Percentiles rank a stretch among this genome's conserved stretches.
These are phyloP conservation scores for Jaculus jaculus DNA, from an alignment of 2,113 vertebrate species.

Conservation along the genomic window DNA sequence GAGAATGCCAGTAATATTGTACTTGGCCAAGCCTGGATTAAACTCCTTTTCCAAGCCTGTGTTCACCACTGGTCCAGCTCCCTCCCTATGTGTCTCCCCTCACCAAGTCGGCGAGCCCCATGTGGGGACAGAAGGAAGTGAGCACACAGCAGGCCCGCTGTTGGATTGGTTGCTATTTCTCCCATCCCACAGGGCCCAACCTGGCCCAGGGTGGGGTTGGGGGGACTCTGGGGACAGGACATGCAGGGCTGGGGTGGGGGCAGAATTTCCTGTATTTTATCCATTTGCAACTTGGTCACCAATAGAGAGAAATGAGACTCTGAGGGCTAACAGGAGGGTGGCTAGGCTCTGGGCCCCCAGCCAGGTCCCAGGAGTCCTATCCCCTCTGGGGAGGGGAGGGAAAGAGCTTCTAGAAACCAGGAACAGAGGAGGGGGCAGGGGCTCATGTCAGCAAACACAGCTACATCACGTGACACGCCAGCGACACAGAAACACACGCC, in stretches of 20 bases:
- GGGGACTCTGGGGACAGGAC: constrained; percentile 76
- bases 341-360: constrained; percentile 74
- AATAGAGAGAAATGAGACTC: constrained; percentile 74
- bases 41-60: not conserved
- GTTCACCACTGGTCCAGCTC: not conserved
- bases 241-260: constrained; percentile 71
- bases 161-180: constrained; percentile 82
- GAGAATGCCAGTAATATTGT: not conserved
- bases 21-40: constrained; percentile 37
- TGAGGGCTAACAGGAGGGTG: constrained; percentile 65
- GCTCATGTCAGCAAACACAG: constrained; percentile 76
- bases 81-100: not conserved
- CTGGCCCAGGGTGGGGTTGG: constrained; percentile 64
- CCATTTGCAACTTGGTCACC: constrained; percentile 77
- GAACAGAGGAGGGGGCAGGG: constrained; percentile 62
- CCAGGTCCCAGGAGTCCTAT: constrained; percentile 74
- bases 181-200: constrained; percentile 72
- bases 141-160: constrained; percentile 78
- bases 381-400: constrained; percentile 47
- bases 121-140: constrained; percentile 72
- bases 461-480: constrained; percentile 78
- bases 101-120: constrained; percentile 44
- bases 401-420: constrained; percentile 71
- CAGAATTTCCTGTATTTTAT: constrained; percentile 76
- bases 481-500: constrained; percentile 79